Evolutionary conservation across 2,888 invertebrate genomes (phyloP).

Genomic region (Epiblema foenella): DNA sequence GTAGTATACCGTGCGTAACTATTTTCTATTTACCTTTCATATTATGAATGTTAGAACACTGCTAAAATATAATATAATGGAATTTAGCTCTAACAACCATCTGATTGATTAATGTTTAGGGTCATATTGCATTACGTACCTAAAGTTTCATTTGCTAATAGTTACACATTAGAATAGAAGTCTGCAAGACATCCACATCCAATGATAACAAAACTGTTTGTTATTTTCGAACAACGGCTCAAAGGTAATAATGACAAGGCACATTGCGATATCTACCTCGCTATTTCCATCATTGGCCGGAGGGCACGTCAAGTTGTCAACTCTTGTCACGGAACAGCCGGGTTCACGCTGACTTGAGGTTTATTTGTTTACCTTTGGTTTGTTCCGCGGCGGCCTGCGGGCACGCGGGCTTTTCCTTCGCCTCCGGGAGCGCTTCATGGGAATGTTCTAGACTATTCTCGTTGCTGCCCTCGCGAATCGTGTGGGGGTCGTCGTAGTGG

Average conservation of each 20-base stretch:
- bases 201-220: background rate
- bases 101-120: too few species aligned
- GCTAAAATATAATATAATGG: background rate
- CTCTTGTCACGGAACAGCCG: conserved; percentile 15
- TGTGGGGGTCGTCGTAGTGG: conserved; percentile 82
- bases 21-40: background rate
- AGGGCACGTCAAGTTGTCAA: conserved; percentile 34
- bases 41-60: background rate
- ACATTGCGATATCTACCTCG: conserved; percentile 21
- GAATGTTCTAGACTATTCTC: conserved; percentile 83
- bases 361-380: conserved; percentile 71
- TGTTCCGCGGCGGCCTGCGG: conserved; percentile 62
- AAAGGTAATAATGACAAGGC: conserved; percentile 14
- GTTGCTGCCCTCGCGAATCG: conserved; percentile 81
- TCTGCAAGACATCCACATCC: conserved; percentile 4
- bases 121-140: background rate
- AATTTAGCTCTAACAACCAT: too few species aligned
- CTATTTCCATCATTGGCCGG: conserved; percentile 16
- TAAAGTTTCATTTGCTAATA: background rate
- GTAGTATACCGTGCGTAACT: background rate
- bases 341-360: conserved; percentile 2
- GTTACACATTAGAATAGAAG: background rate
- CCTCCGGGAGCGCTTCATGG: conserved; percentile 75
- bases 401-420: conserved; percentile 65
- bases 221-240: conserved; percentile 2